A percentile compares a stretch with the other conserved stretches of the same genome.
Evolutionary conservation across 2,113 vertebrate species (phyloP).

Genomic region (Marcusenius ussheri): DNA sequence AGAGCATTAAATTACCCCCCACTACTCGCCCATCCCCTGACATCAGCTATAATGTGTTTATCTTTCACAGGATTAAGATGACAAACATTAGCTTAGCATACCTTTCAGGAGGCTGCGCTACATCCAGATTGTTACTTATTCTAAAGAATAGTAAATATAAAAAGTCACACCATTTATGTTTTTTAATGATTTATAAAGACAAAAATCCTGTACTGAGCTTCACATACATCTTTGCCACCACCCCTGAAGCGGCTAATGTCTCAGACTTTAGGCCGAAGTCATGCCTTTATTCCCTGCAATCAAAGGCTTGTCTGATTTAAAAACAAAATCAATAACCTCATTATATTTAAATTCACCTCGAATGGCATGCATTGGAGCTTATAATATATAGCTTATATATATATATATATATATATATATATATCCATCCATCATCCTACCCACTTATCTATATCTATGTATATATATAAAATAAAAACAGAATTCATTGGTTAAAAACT

Average conservation of each 20-base stretch:
- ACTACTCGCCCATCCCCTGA: neutral
- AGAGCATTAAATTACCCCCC: slow-evolving; percentile 16
- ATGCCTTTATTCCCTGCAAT: neutral
- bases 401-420: no score
- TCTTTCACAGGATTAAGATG: slow-evolving; percentile 42
- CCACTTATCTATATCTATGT: no score
- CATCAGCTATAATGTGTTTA: slow-evolving; percentile 31
- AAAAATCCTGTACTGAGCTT: neutral
- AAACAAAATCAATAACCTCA: neutral
- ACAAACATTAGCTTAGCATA: slow-evolving; percentile 42
- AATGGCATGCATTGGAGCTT: neutral
- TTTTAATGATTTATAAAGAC: neutral
- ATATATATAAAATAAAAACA: neutral
- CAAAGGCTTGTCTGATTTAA: neutral
- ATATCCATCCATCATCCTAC: no score
- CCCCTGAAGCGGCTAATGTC: neutral
- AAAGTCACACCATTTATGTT: neutral
- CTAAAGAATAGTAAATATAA: neutral
- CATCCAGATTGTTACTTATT: neutral
- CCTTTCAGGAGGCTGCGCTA: slow-evolving; percentile 30
- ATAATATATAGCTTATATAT: neutral
- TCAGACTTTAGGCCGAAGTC: neutral
- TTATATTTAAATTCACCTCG: neutral
- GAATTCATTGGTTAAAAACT: neutral
- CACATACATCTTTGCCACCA: neutral